A percentile compares a stretch with the other conserved stretches of the same genome.
phyloP scores from a whole-genome alignment of 2,888 invertebrate genomes.

The Cerastoderma edule region DNA sequence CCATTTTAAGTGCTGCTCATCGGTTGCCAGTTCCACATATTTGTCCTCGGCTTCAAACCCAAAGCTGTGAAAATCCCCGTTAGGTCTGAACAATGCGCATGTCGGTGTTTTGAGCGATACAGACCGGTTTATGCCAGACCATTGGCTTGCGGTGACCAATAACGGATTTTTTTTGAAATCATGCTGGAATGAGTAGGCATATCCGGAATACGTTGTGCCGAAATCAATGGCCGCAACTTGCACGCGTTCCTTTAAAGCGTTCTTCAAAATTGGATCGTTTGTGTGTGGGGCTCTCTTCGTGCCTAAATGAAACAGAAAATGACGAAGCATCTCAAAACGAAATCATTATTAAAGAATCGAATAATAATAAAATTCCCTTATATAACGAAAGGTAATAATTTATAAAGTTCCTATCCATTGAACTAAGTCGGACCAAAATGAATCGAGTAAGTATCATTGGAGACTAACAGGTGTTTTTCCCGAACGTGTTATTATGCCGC shows the following conservation, averaged over 20 bases:
- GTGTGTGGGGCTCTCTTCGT: too few species aligned
- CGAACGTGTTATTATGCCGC: too few species aligned
- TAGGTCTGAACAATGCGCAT: constrained; percentile 34
- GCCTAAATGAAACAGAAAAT: too few species aligned
- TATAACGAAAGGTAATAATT: too few species aligned
- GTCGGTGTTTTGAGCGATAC: constrained; percentile 44
- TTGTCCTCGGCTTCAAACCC: constrained; percentile 45
- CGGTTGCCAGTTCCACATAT: constrained; percentile 35
- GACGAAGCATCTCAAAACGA: background rate
- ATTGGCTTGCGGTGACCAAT: constrained; percentile 38
- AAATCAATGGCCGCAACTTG: constrained; percentile 25
- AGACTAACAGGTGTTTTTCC: too few species aligned
- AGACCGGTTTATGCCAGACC: constrained; percentile 31
- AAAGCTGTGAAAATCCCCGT: constrained; percentile 33
- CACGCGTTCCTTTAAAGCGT: background rate
- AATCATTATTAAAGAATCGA: too few species aligned
- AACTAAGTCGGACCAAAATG: too few species aligned
- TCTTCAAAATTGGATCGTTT: background rate
- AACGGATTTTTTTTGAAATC: constrained; percentile 46
- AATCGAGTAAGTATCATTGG: too few species aligned
- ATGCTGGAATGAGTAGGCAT: constrained; percentile 46
- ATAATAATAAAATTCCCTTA: too few species aligned
- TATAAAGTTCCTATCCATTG: too few species aligned
- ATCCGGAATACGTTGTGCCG: constrained; percentile 47
- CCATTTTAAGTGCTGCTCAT: constrained; percentile 32